Evolutionary conservation across 2,888 invertebrate genomes (phyloP).

Genomic region (Tetragonisca angustula): DNA sequence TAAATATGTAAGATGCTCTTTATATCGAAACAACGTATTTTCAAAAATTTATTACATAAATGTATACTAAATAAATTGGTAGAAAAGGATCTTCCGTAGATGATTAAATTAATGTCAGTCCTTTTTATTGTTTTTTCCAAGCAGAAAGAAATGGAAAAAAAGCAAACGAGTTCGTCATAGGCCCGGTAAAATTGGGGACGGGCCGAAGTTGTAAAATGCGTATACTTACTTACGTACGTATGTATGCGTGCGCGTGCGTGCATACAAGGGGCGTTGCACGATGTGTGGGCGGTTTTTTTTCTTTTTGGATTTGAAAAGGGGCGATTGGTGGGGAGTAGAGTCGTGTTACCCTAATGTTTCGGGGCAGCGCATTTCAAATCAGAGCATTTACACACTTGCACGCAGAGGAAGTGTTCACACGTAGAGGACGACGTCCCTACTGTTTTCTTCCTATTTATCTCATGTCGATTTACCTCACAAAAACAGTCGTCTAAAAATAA

Average conservation of each 20-base stretch:
- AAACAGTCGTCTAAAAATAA: slow-evolving; percentile 19
- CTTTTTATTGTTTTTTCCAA: neutral
- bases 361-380: slow-evolving; percentile 57
- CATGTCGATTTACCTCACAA: slow-evolving; percentile 53
- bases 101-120: neutral
- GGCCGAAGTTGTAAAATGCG: slow-evolving; percentile 34
- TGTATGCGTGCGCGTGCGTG: slow-evolving; percentile 42
- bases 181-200: slow-evolving; percentile 30
- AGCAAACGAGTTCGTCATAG: slow-evolving; percentile 30
- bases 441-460: slow-evolving; percentile 47
- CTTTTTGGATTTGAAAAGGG: slow-evolving; percentile 58
- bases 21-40: no score
- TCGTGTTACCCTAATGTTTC: slow-evolving; percentile 57
- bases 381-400: slow-evolving; percentile 41
- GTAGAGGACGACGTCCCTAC: slow-evolving; percentile 27
- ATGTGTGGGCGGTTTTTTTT: slow-evolving; percentile 69
- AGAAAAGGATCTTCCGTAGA: neutral
- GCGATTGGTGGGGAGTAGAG: slow-evolving; percentile 38
- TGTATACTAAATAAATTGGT: neutral
- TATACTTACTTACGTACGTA: neutral
- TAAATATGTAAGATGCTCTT: no score
- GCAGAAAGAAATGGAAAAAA: neutral
- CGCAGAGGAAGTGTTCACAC: slow-evolving; percentile 52
- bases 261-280: slow-evolving; percentile 34
- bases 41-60: neutral